Evolutionary conservation across 2,888 invertebrate species (phyloP).

Genomic region (Gisinianus flammeolus): DNA sequence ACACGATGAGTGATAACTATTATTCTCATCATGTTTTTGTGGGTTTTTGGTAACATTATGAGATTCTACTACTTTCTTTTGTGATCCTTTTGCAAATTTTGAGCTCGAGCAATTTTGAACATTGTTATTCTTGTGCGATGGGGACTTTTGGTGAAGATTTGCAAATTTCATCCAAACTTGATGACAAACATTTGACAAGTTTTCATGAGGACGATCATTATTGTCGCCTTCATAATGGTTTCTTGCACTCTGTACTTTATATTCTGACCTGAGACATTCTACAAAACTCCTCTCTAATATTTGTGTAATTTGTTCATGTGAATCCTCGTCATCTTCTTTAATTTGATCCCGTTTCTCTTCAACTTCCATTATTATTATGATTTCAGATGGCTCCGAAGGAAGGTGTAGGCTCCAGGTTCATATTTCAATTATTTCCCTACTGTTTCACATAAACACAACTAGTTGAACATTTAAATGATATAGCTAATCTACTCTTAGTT

Average conservation of each 20-base stretch:
- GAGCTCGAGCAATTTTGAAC: constrained; percentile 21
- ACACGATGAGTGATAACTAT: not conserved
- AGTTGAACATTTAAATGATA: too few species aligned
- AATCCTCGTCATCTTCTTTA: too few species aligned
- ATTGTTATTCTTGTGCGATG: constrained; percentile 42
- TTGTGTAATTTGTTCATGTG: not conserved
- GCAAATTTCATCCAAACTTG: constrained; percentile 40
- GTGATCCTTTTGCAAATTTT: not conserved
- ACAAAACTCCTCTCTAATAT: not conserved
- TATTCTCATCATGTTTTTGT: not conserved
- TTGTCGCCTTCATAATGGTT: too few species aligned
- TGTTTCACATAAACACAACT: too few species aligned
- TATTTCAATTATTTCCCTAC: too few species aligned
- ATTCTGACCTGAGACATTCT: constrained; percentile 2
- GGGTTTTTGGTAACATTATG: not conserved
- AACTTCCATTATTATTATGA: too few species aligned
- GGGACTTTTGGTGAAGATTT: constrained; percentile 35
- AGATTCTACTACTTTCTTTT: not conserved
- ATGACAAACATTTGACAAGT: constrained; percentile 11
- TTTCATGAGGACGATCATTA: not conserved
- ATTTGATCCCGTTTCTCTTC: too few species aligned
- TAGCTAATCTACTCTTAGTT: too few species aligned
- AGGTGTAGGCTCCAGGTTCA: too few species aligned
- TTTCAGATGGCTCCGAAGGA: too few species aligned
- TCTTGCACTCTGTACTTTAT: not conserved